Conservation (phyloP, 2,113 vertebrate species). For the Falcunculus frontatus region DNA sequence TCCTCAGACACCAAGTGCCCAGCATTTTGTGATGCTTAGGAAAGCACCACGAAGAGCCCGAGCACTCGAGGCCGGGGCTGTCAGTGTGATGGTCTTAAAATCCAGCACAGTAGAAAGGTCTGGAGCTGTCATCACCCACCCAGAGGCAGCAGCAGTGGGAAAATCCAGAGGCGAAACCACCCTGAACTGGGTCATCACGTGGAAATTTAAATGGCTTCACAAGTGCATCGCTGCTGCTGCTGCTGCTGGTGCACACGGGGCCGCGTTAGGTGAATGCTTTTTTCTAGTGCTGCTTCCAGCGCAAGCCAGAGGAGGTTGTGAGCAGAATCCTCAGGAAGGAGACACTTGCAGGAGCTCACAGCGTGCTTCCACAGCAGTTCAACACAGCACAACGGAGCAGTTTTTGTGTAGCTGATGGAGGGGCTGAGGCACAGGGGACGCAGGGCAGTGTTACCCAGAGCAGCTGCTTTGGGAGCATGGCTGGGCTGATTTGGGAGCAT, state of each 20-base stretch:
- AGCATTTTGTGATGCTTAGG: rapidly evolving
- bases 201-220: neutral
- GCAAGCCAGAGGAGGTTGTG: neutral
- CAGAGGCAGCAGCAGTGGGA: neutral
- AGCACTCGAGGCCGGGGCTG: neutral
- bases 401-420: rapidly evolving
- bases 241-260: neutral
- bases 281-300: neutral
- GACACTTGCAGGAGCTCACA: neutral
- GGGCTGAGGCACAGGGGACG: rapidly evolving
- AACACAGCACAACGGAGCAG: rapidly evolving
- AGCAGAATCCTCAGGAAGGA: neutral
- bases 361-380: neutral
- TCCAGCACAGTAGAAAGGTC: neutral
- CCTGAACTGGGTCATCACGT: neutral
- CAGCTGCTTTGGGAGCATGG: rapidly evolving
- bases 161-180: neutral
- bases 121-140: neutral
- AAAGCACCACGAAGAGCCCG: rapidly evolving
- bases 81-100: neutral
- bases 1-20: neutral
- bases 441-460: rapidly evolving
- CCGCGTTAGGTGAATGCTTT: neutral
- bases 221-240: neutral
- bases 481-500: too few species aligned